phyloP scores from a whole-genome alignment of 2,888 invertebrate species.

The Plagodis dolabraria region DNA sequence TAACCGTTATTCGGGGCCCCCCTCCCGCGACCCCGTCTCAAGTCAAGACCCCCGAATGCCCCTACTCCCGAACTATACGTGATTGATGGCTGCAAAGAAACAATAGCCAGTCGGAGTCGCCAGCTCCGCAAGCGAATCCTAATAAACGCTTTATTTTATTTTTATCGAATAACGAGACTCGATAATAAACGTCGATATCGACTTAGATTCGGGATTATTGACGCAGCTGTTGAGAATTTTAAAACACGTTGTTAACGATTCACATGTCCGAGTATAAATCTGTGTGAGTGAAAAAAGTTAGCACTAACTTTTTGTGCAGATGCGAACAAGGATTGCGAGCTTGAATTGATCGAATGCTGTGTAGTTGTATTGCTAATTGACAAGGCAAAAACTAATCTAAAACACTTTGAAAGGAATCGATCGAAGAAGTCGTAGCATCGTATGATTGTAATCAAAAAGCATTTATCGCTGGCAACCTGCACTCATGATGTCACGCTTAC shows the following conservation, averaged over 20 bases:
- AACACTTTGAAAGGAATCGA: slow-evolving; percentile 20
- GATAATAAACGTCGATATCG: slow-evolving; percentile 77
- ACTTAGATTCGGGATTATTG: slow-evolving; percentile 73
- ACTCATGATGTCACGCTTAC: slow-evolving; percentile 41
- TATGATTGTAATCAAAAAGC: slow-evolving; percentile 20
- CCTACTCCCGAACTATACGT: slow-evolving; percentile 66
- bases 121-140: slow-evolving; percentile 78
- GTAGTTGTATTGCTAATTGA: slow-evolving; percentile 38
- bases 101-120: slow-evolving; percentile 76
- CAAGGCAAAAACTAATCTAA: slow-evolving; percentile 27
- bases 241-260: slow-evolving; percentile 53
- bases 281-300: slow-evolving; percentile 36
- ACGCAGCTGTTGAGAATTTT: slow-evolving; percentile 64
- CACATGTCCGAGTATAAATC: slow-evolving; percentile 43
- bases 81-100: slow-evolving; percentile 82
- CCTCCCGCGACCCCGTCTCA: slow-evolving; percentile 49
- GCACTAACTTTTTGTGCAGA: slow-evolving; percentile 37
- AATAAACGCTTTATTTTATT: slow-evolving; percentile 84
- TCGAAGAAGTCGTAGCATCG: slow-evolving; percentile 17
- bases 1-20: slow-evolving; percentile 79
- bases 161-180: slow-evolving; percentile 75
- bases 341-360: slow-evolving; percentile 35
- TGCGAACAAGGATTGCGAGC: slow-evolving; percentile 29
- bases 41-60: slow-evolving; percentile 41
- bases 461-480: slow-evolving; percentile 14